phyloP scores from a whole-genome alignment of 2,797 vertebrate species.

The Eutrigla gurnardus region DNA sequence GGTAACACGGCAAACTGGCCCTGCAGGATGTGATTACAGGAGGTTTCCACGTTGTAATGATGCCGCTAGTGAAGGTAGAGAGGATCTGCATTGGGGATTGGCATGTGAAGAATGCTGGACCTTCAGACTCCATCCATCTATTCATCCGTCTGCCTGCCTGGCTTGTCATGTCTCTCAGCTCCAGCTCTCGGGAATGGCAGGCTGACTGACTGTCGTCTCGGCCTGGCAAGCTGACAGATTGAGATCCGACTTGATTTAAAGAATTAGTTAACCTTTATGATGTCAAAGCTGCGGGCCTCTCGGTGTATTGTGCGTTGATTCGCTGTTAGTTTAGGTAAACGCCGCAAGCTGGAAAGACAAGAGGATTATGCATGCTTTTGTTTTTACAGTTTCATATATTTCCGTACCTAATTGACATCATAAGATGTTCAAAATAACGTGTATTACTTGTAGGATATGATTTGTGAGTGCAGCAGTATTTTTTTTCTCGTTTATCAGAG shows the following conservation, averaged over 20 bases:
- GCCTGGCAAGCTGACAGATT: conserved; percentile 77
- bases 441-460: conserved; percentile 14
- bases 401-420: conserved; percentile 64
- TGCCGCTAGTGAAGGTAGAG: conserved; percentile 41
- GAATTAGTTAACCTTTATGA: conserved; percentile 87
- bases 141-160: conserved; percentile 62
- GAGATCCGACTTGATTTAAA: conserved; percentile 81
- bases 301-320: conserved; percentile 62
- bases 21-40: conserved; percentile 49
- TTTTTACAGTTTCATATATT: conserved; percentile 52
- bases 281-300: conserved; percentile 73
- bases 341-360: conserved; percentile 47
- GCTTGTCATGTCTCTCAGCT: conserved; percentile 68
- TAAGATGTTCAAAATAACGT: conserved; percentile 47
- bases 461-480: conserved; percentile 47
- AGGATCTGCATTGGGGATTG: conserved; percentile 49
- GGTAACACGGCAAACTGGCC: conserved; percentile 10
- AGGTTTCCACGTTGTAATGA: conserved; percentile 14
- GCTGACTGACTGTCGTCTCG: conserved; percentile 61
- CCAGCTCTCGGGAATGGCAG: conserved; percentile 67
- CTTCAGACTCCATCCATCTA: conserved; percentile 71
- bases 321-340: conserved; percentile 69
- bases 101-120: conserved; percentile 76
- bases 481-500: conserved; percentile 55
- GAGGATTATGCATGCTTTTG: conserved; percentile 46